A percentile compares a stretch with the other conserved stretches of the same genome.
Conservation (phyloP, 2,113 vertebrate species). For the Ptilonorhynchus violaceus region DNA sequence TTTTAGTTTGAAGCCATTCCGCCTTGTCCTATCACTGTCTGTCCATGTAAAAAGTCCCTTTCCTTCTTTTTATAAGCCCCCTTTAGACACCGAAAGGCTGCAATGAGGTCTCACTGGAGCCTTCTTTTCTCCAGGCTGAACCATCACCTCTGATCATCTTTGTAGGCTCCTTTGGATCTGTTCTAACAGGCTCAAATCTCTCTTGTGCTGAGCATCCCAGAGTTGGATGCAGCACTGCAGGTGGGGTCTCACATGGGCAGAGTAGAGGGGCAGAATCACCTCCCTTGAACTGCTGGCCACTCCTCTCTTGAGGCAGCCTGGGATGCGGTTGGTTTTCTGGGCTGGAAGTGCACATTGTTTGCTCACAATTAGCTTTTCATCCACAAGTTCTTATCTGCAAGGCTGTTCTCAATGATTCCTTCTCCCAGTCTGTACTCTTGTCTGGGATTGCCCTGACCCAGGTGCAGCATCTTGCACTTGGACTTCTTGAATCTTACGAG, state of each 20-base stretch:
- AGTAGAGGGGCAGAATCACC: not conserved
- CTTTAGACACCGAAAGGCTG: not conserved
- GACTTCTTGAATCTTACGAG: not conserved
- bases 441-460: not conserved
- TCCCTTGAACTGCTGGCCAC: not conserved
- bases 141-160: not conserved
- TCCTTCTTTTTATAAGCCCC: not conserved
- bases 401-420: not conserved
- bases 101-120: not conserved
- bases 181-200: not conserved
- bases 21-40: not conserved
- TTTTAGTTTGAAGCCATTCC: not conserved
- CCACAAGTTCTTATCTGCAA: not conserved
- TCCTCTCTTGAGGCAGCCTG: not conserved
- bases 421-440: not conserved
- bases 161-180: fast-evolving
- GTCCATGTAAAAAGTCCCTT: not conserved
- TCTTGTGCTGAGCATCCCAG: not conserved
- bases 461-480: not conserved
- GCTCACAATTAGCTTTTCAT: not conserved
- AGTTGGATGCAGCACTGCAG: not conserved
- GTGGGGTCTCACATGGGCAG: not conserved
- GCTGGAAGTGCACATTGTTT: not conserved
- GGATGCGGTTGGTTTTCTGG: fast-evolving
- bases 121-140: not conserved